phyloP scores from a whole-genome alignment of 30 jellyfish, hydroid and myxozoan species.

The Pelagia noctiluca region DNA sequence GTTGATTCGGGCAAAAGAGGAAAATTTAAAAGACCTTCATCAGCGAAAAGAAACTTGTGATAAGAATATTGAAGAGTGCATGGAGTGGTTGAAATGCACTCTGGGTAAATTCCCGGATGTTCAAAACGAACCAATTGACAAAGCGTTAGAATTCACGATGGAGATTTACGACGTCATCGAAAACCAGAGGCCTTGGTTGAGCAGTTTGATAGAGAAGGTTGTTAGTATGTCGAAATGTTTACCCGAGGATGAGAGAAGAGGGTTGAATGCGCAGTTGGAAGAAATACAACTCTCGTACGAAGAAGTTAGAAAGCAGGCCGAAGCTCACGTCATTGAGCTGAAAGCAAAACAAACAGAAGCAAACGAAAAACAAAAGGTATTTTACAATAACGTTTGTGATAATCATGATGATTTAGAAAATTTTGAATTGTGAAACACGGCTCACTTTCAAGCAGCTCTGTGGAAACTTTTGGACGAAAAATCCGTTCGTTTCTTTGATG shows the following conservation, averaged over 20 bases:
- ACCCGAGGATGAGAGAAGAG: constrained; percentile 31
- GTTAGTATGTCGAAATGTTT: not conserved
- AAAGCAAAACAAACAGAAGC: constrained; percentile 2
- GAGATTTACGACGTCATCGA: constrained; percentile 11
- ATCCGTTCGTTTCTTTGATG: no score
- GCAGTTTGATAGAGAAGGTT: constrained; percentile 8
- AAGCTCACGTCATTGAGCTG: constrained; percentile 36
- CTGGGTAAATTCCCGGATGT: constrained; percentile 51
- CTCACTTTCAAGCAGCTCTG: no score
- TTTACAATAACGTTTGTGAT: not conserved
- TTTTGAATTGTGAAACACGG: no score
- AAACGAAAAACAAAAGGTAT: constrained; percentile 38
- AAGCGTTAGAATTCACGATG: constrained; percentile 11
- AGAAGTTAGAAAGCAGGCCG: constrained; percentile 43
- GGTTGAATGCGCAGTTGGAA: constrained; percentile 16
- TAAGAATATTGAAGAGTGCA: constrained; percentile 24
- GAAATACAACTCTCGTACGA: constrained; percentile 35
- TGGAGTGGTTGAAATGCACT: constrained; percentile 45
- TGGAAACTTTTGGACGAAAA: no score
- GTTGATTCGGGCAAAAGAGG: constrained; percentile 30
- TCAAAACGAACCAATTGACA: constrained; percentile 42
- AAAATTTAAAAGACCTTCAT: not conserved
- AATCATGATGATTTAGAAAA: no score
- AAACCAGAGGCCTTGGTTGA: constrained; percentile 27
- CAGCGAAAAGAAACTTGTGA: not conserved